These are phyloP conservation scores for Huso huso DNA, from an alignment of 2,797 vertebrate genomes.

Conservation along the genomic window DNA sequence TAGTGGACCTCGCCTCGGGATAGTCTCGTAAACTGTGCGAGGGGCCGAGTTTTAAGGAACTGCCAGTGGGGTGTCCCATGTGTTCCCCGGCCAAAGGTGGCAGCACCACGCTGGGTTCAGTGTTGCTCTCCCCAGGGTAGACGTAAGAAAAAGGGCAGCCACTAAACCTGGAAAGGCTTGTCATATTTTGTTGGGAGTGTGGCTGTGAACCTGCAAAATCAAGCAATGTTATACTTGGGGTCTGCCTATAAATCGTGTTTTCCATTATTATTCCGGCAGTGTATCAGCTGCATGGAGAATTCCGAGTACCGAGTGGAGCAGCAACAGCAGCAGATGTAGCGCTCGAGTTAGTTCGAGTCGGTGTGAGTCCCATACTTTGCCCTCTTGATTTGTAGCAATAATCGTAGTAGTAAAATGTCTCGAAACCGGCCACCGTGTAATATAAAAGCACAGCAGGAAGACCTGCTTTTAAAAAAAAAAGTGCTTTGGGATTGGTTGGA, in stretches of 20 bases:
- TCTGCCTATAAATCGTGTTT: constrained; percentile 43
- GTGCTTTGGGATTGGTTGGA: constrained; percentile 87
- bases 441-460: constrained; percentile 99
- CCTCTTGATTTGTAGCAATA: constrained; percentile 88
- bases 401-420: constrained; percentile 89
- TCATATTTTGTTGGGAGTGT: constrained; percentile 49
- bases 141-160: constrained; percentile 59
- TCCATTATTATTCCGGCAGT: constrained; percentile 43
- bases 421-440: constrained; percentile 89
- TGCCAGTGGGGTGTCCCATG: constrained; percentile 49
- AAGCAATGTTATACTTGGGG: constrained; percentile 44
- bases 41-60: constrained; percentile 60
- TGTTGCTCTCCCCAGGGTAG: constrained; percentile 55
- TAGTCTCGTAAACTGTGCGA: constrained; percentile 61
- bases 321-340: constrained; percentile 42
- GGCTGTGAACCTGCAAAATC: constrained; percentile 48
- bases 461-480: constrained; percentile 82
- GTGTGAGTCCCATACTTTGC: constrained; percentile 73
- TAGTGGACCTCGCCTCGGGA: constrained; percentile 64
- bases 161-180: constrained; percentile 54
- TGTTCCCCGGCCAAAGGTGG: constrained; percentile 52
- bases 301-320: constrained; percentile 59
- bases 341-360: constrained; percentile 61
- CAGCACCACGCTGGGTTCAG: constrained; percentile 52
- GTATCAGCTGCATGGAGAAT: constrained; percentile 67